Percentiles rank a stretch among this genome's conserved stretches.
These are phyloP conservation scores for Mythimna loreyi DNA, from an alignment of 2,888 invertebrate genomes.

Conservation along the genomic window DNA sequence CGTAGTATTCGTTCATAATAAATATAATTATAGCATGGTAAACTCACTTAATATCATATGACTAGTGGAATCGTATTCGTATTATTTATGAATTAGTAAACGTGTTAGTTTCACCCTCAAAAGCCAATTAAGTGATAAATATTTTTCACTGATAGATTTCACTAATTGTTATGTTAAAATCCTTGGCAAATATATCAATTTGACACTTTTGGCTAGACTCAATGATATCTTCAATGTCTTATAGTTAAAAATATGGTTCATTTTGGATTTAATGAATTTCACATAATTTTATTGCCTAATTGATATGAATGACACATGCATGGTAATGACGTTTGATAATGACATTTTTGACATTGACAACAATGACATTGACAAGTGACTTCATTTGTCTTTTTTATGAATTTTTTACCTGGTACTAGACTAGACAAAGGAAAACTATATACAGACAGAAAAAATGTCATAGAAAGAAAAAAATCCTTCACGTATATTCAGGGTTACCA, in stretches of 20 bases:
- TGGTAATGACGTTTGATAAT: not conserved
- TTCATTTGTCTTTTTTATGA: no score
- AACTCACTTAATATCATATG: constrained; percentile 47
- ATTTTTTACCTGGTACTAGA: no score
- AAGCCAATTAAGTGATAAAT: constrained; percentile 8
- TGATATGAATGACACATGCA: not conserved
- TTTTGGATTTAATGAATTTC: constrained; percentile 60
- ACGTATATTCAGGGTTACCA: no score
- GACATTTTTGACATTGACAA: not conserved
- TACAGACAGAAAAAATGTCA: no score
- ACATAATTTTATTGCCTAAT: constrained; percentile 37
- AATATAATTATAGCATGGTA: constrained; percentile 61
- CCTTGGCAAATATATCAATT: constrained; percentile 28
- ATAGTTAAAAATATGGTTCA: constrained; percentile 59
- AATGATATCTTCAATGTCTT: constrained; percentile 38
- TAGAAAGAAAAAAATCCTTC: no score
- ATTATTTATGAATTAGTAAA: constrained; percentile 32
- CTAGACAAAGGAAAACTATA: no score
- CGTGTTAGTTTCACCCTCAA: constrained; percentile 25
- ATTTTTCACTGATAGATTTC: constrained; percentile 30
- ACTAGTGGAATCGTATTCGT: constrained; percentile 51
- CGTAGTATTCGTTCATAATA: constrained; percentile 87
- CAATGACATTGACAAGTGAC: no score
- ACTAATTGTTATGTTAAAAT: constrained; percentile 26
- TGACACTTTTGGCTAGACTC: constrained; percentile 29